Base-by-base conservation (phyloP, 2,797 vertebrate genomes). In the Balearica regulorum region DNA sequence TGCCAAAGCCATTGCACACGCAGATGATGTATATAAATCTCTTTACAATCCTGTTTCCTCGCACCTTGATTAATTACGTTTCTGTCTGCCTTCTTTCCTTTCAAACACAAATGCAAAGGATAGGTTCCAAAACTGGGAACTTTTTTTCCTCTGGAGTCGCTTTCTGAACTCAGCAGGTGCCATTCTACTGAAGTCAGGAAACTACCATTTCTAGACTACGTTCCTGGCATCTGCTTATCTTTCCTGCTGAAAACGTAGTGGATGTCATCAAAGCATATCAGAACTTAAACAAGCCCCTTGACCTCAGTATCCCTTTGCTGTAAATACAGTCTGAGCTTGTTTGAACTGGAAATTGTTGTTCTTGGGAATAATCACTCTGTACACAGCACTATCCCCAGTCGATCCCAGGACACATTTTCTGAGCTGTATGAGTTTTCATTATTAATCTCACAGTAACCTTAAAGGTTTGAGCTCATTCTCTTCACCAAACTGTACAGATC, bases 131-230 rank as follows among this genome's bases (percentile, higher is more conserved):
- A 94, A 90, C 61, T 2, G 29, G 72, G 76, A 69, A 22, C 7
- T 65, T 55, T 76, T 57, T 31, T 19, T 41, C 62, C 75, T 68
- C 3, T 61, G 3, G 1, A 87, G 44, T 25, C 48, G 4, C 2
- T 53, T 92, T 97, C 81, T 94, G 90, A 94, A 94, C 96, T 91
- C 96, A 96, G 96, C 95, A 97, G 96, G 97, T 95, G 91, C 75
- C 80, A 16, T 29, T 71, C 65, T 57, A 72, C 73, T n/a, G 75
- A 83, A 87, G 90, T 73, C 86, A 89, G 95, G 93, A 96, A 96
- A 73, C 48, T 89, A 60, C 75, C 62, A 49, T 90, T 94, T 88
- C 79, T 80, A 55, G 41, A 57, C 83, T 49, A 1, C 78, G 85
- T 94, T 96, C 83, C 91, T 73, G 93, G 71, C 37, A 3, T 87